Conservation (phyloP, 2,888 invertebrate species). For the Arenicola marina region DNA sequence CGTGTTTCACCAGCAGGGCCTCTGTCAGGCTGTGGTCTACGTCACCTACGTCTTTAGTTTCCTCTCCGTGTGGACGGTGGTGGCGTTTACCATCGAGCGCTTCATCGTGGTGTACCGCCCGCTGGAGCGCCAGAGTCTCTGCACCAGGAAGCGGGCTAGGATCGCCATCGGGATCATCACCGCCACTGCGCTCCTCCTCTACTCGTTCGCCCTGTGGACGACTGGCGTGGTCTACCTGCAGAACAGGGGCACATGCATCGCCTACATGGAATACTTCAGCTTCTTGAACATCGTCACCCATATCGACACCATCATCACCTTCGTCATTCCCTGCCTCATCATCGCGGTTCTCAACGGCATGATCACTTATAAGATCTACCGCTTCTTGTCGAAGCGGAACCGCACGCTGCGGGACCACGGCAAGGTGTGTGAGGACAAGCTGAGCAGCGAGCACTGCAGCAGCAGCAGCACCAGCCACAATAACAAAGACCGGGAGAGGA, state of each 20-base stretch:
- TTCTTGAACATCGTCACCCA: conserved; percentile 9
- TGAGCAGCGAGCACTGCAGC: too few relatives aligned
- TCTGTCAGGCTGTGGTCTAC: conserved; percentile 21
- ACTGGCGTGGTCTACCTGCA: conserved; percentile 1
- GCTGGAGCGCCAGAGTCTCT: conserved; percentile 9
- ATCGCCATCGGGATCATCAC: neutral
- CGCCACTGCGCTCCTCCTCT: neutral
- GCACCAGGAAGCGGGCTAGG: conserved; percentile 14
- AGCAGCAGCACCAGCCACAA: neutral
- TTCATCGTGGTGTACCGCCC: conserved; percentile 24
- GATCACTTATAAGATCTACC: conserved; percentile 22
- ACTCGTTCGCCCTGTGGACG: conserved; percentile 12
- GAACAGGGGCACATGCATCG: neutral
- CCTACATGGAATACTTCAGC: neutral
- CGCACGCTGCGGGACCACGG: neutral
- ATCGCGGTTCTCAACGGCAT: conserved; percentile 24
- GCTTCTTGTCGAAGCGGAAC: conserved; percentile 6
- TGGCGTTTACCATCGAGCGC: conserved; percentile 22
- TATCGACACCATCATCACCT: conserved; percentile 23
- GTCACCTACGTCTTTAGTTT: conserved; percentile 16
- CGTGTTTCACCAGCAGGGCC: conserved; percentile 15
- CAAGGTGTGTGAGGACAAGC: neutral
- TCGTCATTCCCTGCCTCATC: conserved; percentile 19
- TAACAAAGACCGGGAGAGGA: neutral
- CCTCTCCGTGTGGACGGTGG: conserved; percentile 24